Percentiles rank a stretch among this genome's conserved stretches.
Evolutionary conservation across 2,113 vertebrate genomes (phyloP).

Genomic region (Zeus faber): DNA sequence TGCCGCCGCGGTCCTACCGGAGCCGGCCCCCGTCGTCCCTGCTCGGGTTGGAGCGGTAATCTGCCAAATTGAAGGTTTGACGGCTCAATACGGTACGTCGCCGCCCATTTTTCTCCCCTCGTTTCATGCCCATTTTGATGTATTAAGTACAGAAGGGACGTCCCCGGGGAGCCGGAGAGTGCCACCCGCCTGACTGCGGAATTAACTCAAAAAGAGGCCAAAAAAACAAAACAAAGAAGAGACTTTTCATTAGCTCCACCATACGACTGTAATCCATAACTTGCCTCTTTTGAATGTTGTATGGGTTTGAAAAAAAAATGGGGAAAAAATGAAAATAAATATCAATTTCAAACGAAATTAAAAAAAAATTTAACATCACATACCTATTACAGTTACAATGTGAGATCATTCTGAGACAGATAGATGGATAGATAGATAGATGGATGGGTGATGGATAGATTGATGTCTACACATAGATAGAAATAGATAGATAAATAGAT

Average conservation of each 20-base stretch:
- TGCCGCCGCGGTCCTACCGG: slow-evolving; percentile 46
- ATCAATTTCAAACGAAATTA: no score
- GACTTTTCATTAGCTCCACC: slow-evolving; percentile 42
- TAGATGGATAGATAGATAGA: no score
- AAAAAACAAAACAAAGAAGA: slow-evolving; percentile 28
- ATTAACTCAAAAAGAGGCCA: slow-evolving; percentile 45
- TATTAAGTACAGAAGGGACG: slow-evolving; percentile 35
- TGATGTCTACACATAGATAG: no score
- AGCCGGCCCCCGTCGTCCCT: slow-evolving; percentile 39
- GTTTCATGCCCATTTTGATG: slow-evolving; percentile 44
- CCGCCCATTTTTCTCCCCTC: slow-evolving; percentile 44
- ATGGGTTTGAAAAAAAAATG: no score
- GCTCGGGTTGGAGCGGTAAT: slow-evolving; percentile 44
- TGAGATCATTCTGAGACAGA: no score
- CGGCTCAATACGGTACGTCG: slow-evolving; percentile 57
- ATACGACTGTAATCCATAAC: slow-evolving; percentile 4
- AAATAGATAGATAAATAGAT: no score
- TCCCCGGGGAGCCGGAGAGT: slow-evolving; percentile 36
- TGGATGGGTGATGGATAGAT: no score
- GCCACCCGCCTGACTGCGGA: slow-evolving; percentile 23
- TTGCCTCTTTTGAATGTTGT: no score
- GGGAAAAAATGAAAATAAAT: no score
- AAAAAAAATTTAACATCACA: no score
- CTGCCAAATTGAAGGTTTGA: slow-evolving; percentile 61
- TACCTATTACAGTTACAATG: no score